A percentile compares a stretch with the other conserved stretches of the same genome.
Conservation (phyloP, 2,797 vertebrate species). For the Neosalanx taihuensis region DNA sequence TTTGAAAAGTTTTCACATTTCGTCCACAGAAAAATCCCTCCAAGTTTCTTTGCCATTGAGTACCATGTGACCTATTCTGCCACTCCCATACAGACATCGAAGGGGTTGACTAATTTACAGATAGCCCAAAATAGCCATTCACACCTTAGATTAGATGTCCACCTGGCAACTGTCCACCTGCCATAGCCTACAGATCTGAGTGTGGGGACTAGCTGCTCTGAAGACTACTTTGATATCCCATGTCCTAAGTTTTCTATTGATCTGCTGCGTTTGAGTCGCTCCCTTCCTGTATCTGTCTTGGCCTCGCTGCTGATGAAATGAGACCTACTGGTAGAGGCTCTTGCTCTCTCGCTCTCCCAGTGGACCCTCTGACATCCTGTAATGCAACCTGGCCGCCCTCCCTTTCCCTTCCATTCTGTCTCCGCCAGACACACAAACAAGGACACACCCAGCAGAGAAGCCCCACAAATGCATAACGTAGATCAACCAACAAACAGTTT, state of each 20-base stretch:
- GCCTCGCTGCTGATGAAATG: background rate
- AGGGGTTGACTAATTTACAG: background rate
- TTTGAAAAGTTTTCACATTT: background rate
- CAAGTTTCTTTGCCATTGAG: background rate
- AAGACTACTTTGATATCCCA: background rate
- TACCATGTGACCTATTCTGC: background rate
- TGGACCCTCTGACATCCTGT: conserved; percentile 7
- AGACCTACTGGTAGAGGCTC: conserved; percentile 9
- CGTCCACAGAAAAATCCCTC: background rate
- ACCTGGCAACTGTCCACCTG: background rate
- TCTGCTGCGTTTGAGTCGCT: conserved; percentile 6
- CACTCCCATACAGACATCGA: background rate
- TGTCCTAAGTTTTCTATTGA: background rate
- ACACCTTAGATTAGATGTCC: background rate
- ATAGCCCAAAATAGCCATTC: background rate
- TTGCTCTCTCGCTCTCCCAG: background rate
- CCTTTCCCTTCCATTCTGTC: background rate
- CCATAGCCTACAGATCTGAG: background rate
- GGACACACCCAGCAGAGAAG: background rate
- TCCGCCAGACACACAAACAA: background rate
- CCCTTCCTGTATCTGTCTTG: background rate
- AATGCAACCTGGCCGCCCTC: background rate
- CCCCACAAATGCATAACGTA: background rate
- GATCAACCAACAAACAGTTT: background rate
- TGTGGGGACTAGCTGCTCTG: background rate